A percentile compares a stretch with the other conserved stretches of the same genome.
Evolutionary conservation across 2,888 invertebrate species (phyloP).

Genomic region (Adelognathus sp.): DNA sequence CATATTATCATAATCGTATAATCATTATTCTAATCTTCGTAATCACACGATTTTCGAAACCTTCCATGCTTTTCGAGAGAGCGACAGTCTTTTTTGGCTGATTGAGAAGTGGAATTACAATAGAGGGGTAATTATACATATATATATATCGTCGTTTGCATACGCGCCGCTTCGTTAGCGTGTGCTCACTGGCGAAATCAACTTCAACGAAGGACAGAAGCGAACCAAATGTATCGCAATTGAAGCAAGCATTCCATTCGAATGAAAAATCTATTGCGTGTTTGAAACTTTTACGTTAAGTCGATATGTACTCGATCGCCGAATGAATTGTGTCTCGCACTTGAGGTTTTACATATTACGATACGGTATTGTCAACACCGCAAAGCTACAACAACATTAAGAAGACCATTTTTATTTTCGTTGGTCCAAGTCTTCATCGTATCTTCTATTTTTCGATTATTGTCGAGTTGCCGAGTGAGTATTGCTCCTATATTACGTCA

Average conservation of each 20-base stretch:
- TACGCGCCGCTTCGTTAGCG: not conserved
- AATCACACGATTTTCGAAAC: constrained; percentile 21
- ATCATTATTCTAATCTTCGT: constrained; percentile 35
- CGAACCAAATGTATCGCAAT: too few species aligned
- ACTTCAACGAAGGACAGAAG: not conserved
- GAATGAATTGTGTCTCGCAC: too few species aligned
- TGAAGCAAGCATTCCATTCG: too few species aligned
- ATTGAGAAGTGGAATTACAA: constrained; percentile 9
- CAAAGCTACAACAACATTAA: not conserved
- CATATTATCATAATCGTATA: constrained; percentile 7
- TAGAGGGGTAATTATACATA: not conserved
- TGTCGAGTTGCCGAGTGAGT: constrained; percentile 1
- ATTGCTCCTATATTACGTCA: constrained; percentile 4
- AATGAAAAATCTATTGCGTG: too few species aligned
- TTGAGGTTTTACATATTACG: too few species aligned
- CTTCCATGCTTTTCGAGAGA: constrained; percentile 14
- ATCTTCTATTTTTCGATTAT: not conserved
- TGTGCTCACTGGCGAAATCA: not conserved
- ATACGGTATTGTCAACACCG: not conserved
- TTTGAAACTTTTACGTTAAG: too few species aligned
- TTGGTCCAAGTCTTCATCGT: not conserved
- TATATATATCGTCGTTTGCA: not conserved
- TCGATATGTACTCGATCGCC: too few species aligned
- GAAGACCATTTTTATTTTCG: not conserved
- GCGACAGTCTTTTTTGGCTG: constrained; percentile 50